Evolutionary conservation across 1,140 invertebrate genomes (phyloP).

Genomic region (Pachyrhynchus sulphureomaculatus): DNA sequence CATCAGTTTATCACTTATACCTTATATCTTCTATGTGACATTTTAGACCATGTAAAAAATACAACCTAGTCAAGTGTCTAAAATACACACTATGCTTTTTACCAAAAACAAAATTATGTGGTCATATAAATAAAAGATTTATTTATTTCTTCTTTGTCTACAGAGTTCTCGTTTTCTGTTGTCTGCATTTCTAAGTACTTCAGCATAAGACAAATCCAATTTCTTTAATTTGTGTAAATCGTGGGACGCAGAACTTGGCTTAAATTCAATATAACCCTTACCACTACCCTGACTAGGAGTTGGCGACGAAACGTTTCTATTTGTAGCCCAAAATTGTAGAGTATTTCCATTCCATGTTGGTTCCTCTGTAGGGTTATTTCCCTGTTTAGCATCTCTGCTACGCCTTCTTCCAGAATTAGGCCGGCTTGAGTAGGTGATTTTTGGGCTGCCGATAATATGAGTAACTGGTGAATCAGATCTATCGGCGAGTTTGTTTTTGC

Average conservation of each 20-base stretch:
- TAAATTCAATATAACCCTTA: constrained; percentile 59
- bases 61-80: too few relatives aligned
- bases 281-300: constrained; percentile 55
- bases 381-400: constrained; percentile 30
- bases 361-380: constrained; percentile 15
- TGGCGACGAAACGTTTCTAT: constrained; percentile 57
- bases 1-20: too few relatives aligned
- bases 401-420: constrained; percentile 57
- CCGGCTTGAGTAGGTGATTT: constrained; percentile 58
- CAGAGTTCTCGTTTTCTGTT: constrained; percentile 45
- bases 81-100: neutral
- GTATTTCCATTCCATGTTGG: constrained; percentile 66
- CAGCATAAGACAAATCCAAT: constrained; percentile 80
- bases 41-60: too few relatives aligned
- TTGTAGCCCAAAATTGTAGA: constrained; percentile 61
- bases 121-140: neutral
- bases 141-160: constrained; percentile 38
- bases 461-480: constrained; percentile 64
- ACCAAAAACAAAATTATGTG: too few relatives aligned
- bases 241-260: constrained; percentile 73
- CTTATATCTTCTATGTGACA: too few relatives aligned
- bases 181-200: constrained; percentile 72
- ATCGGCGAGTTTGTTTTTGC: constrained; percentile 62
- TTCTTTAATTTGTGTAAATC: constrained; percentile 77
- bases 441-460: constrained; percentile 56